Base-by-base conservation (phyloP, 2,797 vertebrate genomes). In the Lepus townsendii region DNA sequence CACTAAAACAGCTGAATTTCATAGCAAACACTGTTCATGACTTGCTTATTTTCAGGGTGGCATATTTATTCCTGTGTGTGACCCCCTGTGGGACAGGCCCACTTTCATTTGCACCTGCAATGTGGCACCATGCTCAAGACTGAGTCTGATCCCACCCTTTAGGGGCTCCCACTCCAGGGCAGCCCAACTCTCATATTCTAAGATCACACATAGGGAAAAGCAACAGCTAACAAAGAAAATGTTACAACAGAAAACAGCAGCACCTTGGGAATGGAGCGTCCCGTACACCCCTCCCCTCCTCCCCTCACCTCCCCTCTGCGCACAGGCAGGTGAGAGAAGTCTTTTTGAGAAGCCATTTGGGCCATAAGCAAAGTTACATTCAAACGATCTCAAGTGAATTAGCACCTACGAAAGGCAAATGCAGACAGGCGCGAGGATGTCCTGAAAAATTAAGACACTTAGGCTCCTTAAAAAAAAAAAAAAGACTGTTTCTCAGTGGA, bases 401-500 rank as follows among this genome's bases (percentile, higher is more conserved):
- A 65, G 30, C 5, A 1, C 88, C 30, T 68, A 26, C 27, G 27
- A 57, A 90, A 60, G 30, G 35, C 78, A 90, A 63, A 91, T 73
- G 27, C 32, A 78, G 38, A 84, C 32, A 95, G 75, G 72, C 38
- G 63, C 12, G 47, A 69, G 42, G 52, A 86, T 83, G 14, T 94
- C 71, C 86, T 47, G 87, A 91, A 90, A 75, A 62, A 93, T 72
- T 62, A 91, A 83, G 52, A 90, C 42, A 86, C 87, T 87, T 75
- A 83, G 62, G 35, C 83, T 63, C 77, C 91, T 20, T 27, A 72
- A 95, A 90, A 87, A 91, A 93, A 92, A 73, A 83, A 71, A 73
- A 79, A 68, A 57, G 86, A 35, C 93, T 42, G 38, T 95, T 79
- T 89, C 83, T 96, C 84, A 69, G 76, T 95, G 75, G 94, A 93